Base-by-base conservation (phyloP, 2,888 invertebrate species). In the Heteromyza rotundicornis region DNA sequence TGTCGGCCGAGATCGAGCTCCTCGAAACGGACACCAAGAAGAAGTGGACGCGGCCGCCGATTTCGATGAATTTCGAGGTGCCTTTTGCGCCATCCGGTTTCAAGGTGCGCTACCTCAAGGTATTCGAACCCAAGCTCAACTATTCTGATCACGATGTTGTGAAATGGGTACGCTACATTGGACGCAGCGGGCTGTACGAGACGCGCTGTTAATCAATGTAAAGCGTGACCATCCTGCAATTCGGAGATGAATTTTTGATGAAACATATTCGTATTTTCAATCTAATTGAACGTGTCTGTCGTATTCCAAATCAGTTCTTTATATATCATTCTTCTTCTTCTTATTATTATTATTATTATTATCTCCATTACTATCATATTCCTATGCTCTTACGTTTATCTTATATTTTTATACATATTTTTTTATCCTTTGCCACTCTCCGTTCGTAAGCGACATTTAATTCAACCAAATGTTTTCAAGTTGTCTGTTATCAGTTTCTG, bases 11-110 rank as follows among this genome's bases (percentile, higher is more conserved):
- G 87, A 99, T 99, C 59, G 99, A 99, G 83, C 86, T 99, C 40
- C 87, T 99, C 64, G 97, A 97, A 84, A 98, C 99, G 0, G 98
- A 97, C 78, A 97, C 96, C 12, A 99, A 99, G 85, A 99, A 99
- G 86, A 99, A 99, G 83, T 99, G 99, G 99, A 99, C 99, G 17
- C 88, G 99, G 51, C 99, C 99, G 22, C 99, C 99, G 52, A 99
- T 99, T 79, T 99, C 99, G 1, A 99, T 99, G 98, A 98, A 97
- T 84, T 99, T 99, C 83, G 99, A 99, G 86, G 99, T 99, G 70
- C 99, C 99, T 2, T 99, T 99, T 84, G 99, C 99, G 10, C 99
- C 99, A 3, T 99, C 98, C 57, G 99, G 99, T 1, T 98, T 99
- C 84, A 99, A 99, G 88, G 99, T 99, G 63, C 92, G 99, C 44